Conservation (phyloP, 2,113 vertebrate genomes). For the Salvelinus fontinalis region DNA sequence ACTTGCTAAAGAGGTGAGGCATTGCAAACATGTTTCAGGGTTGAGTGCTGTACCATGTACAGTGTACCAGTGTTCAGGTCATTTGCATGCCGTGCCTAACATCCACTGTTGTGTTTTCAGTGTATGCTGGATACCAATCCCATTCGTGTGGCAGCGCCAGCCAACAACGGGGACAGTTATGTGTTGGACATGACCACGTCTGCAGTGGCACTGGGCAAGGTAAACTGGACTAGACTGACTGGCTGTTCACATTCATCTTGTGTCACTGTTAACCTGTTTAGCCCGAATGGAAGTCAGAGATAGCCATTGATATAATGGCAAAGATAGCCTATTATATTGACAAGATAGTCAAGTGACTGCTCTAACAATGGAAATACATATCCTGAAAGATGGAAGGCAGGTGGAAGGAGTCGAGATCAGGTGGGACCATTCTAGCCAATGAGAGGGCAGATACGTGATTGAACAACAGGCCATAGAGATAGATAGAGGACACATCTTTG, state of each 20-base stretch:
- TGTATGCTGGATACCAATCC: slow-evolving; percentile 79
- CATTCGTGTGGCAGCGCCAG: slow-evolving; percentile 72
- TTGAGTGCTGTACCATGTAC: too few relatives aligned
- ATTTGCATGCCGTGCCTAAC: background rate
- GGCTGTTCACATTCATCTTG: too few relatives aligned
- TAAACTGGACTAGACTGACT: slow-evolving; percentile 23
- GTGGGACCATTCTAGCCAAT: too few relatives aligned
- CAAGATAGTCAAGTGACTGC: background rate
- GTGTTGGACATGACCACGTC: slow-evolving; percentile 80
- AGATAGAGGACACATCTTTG: too few relatives aligned
- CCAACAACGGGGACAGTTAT: slow-evolving; percentile 72
- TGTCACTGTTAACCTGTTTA: background rate
- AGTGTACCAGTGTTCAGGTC: background rate
- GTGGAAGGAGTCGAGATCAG: too few relatives aligned
- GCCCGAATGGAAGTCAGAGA: background rate
- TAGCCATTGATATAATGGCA: background rate
- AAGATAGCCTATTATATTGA: background rate
- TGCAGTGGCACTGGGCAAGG: slow-evolving; percentile 75
- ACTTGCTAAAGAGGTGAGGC: slow-evolving; percentile 67
- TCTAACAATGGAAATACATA: too few relatives aligned
- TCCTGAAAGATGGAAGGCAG: too few relatives aligned
- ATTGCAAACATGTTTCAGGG: too few relatives aligned
- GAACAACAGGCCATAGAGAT: too few relatives aligned
- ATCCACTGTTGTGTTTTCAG: slow-evolving; percentile 45
- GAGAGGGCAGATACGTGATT: too few relatives aligned